Conservation (phyloP, 35 echinoderm and acorn worm species). For the Diadema setosum region DNA sequence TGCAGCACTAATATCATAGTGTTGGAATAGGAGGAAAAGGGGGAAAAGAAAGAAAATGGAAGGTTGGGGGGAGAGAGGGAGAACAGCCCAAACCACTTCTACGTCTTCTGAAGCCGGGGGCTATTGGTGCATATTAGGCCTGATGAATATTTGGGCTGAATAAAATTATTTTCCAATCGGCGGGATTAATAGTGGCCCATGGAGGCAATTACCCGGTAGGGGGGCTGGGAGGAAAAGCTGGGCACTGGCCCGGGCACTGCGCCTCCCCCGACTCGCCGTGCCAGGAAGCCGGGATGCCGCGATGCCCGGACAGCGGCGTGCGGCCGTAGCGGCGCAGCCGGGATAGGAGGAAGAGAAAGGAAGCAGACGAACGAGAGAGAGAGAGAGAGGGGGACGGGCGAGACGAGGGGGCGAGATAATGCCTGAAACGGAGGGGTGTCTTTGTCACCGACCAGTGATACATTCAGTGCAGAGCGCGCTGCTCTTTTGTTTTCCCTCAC, state of each 20-base stretch:
- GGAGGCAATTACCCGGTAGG: constrained; percentile 34
- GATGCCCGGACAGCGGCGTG: neutral
- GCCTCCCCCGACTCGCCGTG: too few species aligned
- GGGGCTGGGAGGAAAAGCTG: neutral
- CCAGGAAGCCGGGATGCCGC: too few species aligned
- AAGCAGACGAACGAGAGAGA: neutral
- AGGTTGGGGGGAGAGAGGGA: neutral
- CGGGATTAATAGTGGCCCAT: constrained; percentile 30
- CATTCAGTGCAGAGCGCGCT: neutral
- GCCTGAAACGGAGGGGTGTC: neutral
- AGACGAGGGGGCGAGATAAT: neutral
- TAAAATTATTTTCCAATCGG: constrained; percentile 51
- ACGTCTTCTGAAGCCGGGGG: neutral
- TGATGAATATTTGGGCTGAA: constrained; percentile 29
- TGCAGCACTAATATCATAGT: too few species aligned
- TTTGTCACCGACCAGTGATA: neutral
- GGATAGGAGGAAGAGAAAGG: too few species aligned
- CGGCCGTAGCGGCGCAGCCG: too few species aligned
- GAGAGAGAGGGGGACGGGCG: neutral
- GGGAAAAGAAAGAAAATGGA: neutral
- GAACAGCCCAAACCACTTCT: neutral
- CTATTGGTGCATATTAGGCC: constrained; percentile 21
- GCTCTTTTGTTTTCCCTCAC: neutral
- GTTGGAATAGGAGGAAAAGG: too few species aligned
- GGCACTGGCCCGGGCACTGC: neutral